phyloP scores from a whole-genome alignment of 2,797 vertebrate species.

The Hippopotamyrus pictus region DNA sequence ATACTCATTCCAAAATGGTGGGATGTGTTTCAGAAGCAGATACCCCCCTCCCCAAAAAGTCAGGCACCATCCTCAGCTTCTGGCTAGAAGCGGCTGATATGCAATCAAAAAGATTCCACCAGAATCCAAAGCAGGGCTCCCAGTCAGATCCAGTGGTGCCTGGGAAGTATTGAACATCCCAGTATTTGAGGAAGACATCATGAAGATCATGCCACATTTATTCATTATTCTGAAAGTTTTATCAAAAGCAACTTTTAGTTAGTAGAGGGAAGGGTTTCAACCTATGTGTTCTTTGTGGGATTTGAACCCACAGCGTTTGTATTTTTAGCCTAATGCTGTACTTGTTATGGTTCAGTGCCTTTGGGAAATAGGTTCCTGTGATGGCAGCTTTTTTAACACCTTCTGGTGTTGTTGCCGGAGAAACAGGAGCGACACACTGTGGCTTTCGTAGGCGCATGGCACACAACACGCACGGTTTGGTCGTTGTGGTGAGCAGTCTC shows the following conservation, averaged over 20 bases:
- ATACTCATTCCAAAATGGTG: constrained; percentile 46
- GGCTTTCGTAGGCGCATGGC: neutral
- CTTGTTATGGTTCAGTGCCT: neutral
- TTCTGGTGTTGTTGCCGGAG: neutral
- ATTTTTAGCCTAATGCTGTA: neutral
- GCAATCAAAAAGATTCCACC: constrained; percentile 20
- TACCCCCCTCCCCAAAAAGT: neutral
- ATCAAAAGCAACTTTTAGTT: neutral
- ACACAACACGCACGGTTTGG: neutral
- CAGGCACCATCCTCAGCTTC: constrained; percentile 35
- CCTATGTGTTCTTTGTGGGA: neutral
- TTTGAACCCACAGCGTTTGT: neutral
- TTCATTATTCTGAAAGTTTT: neutral
- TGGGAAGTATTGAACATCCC: constrained; percentile 14
- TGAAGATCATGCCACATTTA: neutral
- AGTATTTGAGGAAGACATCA: neutral
- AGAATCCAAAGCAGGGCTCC: constrained; percentile 12
- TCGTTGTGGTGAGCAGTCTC: neutral
- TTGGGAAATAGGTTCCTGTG: neutral
- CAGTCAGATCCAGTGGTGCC: neutral
- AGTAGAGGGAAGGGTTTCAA: neutral
- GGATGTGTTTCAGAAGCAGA: neutral
- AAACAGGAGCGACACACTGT: neutral
- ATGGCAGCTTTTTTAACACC: neutral
- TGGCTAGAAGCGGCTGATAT: constrained; percentile 13